These are phyloP conservation scores for Dolichotis patagonum DNA, from an alignment of 2,113 vertebrate genomes.

Conservation along the genomic window DNA sequence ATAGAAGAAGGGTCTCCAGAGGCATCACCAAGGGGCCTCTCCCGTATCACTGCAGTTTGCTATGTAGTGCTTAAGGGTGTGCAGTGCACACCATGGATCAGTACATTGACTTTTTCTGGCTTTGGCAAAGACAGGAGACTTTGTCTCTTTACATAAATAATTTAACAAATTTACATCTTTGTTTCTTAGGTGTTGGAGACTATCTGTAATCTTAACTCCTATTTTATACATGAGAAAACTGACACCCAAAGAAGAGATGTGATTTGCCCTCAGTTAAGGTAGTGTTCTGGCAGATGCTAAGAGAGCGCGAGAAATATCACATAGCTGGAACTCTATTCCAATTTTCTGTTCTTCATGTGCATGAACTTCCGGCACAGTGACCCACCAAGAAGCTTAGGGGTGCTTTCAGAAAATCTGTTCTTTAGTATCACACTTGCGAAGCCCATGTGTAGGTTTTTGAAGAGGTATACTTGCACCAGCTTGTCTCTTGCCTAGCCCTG, in stretches of 20 bases:
- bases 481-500: slow-evolving; percentile 29
- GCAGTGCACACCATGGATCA: not conserved
- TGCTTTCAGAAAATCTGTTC: not conserved
- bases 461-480: slow-evolving; percentile 5
- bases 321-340: not conserved
- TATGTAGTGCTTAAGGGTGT: not conserved
- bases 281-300: not conserved
- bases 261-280: not conserved
- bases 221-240: not conserved
- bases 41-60: fast-evolving
- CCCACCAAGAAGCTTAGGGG: not conserved
- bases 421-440: not conserved
- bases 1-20: not conserved
- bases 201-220: not conserved
- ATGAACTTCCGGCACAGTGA: not conserved
- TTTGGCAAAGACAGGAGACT: not conserved
- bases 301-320: not conserved
- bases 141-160: not conserved
- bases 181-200: not conserved
- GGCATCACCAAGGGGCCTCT: not conserved
- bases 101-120: not conserved
- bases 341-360: not conserved
- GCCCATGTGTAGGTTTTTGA: not conserved
- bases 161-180: not conserved
- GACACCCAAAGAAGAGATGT: not conserved